These are phyloP conservation scores for Cepphus grylle DNA, from an alignment of 2,113 vertebrate species.

Conservation along the genomic window DNA sequence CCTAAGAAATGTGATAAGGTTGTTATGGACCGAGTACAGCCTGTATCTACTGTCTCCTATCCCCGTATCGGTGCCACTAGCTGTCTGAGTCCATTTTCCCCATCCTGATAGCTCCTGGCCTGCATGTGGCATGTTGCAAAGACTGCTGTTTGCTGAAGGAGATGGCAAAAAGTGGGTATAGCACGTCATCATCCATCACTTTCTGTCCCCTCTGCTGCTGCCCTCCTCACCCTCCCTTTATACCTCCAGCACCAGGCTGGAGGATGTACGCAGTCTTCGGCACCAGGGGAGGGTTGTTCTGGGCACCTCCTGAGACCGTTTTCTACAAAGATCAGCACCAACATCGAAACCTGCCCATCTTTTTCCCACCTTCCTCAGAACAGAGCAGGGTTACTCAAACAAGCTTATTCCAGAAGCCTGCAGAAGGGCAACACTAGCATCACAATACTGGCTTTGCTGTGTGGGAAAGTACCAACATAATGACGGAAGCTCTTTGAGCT, in stretches of 20 bases:
- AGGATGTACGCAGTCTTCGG: not conserved
- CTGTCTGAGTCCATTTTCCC: not conserved
- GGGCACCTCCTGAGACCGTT: not conserved
- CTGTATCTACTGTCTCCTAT: not conserved
- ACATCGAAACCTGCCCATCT: not conserved
- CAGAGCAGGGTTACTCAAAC: not conserved
- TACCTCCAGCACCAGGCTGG: not conserved
- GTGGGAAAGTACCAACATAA: not conserved
- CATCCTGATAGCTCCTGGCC: not conserved
- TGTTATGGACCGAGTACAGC: not conserved
- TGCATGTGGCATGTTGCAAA: fast-evolving
- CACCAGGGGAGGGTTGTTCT: not conserved
- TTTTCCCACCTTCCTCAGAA: not conserved
- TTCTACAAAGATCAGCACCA: not conserved
- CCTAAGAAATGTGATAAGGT: fast-evolving
- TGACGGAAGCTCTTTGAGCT: not conserved
- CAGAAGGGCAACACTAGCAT: not conserved
- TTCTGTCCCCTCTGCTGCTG: not conserved
- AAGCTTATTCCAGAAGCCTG: not conserved
- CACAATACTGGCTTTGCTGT: too few species aligned
- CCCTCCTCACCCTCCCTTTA: not conserved
- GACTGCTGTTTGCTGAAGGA: not conserved
- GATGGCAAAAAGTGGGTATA: not conserved
- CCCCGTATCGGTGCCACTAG: fast-evolving
- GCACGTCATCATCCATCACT: not conserved